Conservation (phyloP, 2,888 invertebrate genomes). For the Nephrocerus scutellatus region DNA sequence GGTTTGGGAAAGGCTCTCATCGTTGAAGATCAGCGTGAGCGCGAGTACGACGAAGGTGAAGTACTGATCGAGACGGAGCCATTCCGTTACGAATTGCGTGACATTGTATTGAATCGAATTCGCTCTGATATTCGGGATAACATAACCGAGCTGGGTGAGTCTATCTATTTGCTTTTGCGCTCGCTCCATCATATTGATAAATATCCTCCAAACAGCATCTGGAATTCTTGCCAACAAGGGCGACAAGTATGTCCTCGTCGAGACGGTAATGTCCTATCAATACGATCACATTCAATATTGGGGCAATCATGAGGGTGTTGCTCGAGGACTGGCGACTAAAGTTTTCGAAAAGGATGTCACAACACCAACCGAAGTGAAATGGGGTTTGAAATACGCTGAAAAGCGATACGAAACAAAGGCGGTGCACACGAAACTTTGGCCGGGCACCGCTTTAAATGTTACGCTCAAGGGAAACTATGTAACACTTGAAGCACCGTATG, state of each 20-base stretch:
- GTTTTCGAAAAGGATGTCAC: slow-evolving; percentile 37
- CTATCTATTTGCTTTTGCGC: slow-evolving; percentile 19
- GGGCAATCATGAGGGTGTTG: slow-evolving; percentile 64
- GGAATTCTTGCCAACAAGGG: slow-evolving; percentile 51
- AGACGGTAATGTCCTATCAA: slow-evolving; percentile 66
- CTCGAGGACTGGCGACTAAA: slow-evolving; percentile 43
- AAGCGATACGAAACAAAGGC: slow-evolving; percentile 50
- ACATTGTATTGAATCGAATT: slow-evolving; percentile 54
- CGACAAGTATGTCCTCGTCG: slow-evolving; percentile 57
- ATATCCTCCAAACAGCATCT: too few species aligned
- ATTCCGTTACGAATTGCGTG: slow-evolving; percentile 63
- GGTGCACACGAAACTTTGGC: slow-evolving; percentile 60
- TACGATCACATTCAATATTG: slow-evolving; percentile 67
- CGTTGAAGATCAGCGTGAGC: slow-evolving; percentile 56
- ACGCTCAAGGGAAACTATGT: slow-evolving; percentile 68
- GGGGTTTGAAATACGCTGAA: slow-evolving; percentile 59
- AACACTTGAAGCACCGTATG: slow-evolving; percentile 67
- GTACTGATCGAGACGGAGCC: slow-evolving; percentile 77
- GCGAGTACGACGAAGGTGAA: slow-evolving; percentile 59
- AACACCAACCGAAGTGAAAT: slow-evolving; percentile 54
- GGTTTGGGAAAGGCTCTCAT: slow-evolving; percentile 63
- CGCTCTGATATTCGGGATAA: slow-evolving; percentile 52
- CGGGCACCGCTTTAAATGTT: slow-evolving; percentile 76
- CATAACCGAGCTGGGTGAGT: slow-evolving; percentile 52
- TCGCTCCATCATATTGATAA: too few species aligned